phyloP scores from a whole-genome alignment of 2,797 vertebrate species.

The Pipistrellus nathusii region DNA sequence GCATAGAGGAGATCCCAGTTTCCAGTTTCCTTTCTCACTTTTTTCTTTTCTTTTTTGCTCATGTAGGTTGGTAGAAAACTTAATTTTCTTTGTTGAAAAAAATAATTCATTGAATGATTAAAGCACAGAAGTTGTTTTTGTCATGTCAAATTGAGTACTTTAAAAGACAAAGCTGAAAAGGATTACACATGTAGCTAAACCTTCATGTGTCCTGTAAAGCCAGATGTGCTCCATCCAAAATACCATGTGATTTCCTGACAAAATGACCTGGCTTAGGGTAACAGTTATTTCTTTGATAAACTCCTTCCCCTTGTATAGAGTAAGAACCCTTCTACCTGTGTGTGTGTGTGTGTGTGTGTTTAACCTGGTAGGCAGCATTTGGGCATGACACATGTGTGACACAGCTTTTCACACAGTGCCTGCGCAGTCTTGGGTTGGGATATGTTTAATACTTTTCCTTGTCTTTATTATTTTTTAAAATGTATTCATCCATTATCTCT shows the following conservation, averaged over 20 bases:
- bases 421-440: background rate
- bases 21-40: background rate
- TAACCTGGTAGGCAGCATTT: background rate
- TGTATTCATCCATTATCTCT: too few relatives aligned
- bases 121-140: background rate
- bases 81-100: slow-evolving; percentile 41
- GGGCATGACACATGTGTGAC: background rate
- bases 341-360: too few relatives aligned
- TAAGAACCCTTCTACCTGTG: background rate
- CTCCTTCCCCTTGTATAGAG: background rate
- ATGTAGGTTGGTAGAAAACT: slow-evolving; percentile 35
- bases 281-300: background rate
- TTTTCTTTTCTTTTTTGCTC: background rate
- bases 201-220: background rate
- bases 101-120: background rate
- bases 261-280: background rate
- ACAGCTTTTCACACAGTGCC: background rate
- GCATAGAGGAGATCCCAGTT: background rate
- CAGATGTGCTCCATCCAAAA: background rate
- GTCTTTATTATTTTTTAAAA: too few relatives aligned
- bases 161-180: slow-evolving; percentile 24
- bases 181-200: background rate
- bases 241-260: background rate
- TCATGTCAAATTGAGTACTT: background rate
- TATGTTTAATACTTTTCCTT: background rate